Conservation (phyloP, 2,113 vertebrate species). For the Halichoeres trimaculatus region DNA sequence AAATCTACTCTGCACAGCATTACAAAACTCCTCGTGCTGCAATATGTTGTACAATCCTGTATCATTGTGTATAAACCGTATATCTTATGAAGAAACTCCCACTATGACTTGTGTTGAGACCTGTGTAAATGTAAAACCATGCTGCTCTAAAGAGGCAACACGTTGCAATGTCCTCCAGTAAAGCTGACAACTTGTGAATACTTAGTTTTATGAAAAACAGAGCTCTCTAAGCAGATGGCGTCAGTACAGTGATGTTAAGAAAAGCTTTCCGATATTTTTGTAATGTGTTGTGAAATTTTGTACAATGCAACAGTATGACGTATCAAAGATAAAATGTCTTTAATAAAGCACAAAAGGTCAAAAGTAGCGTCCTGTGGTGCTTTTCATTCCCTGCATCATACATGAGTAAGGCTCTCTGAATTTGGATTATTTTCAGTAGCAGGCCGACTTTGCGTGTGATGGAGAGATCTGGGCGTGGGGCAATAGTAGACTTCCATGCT, state of each 20-base stretch:
- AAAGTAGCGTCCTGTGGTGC: neutral
- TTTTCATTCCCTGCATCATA: slow-evolving; percentile 3
- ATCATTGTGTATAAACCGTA: slow-evolving; percentile 21
- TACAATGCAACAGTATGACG: slow-evolving; percentile 53
- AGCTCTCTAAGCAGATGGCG: slow-evolving; percentile 53
- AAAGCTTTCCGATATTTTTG: slow-evolving; percentile 67
- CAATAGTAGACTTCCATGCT: slow-evolving; percentile 61
- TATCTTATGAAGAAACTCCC: slow-evolving; percentile 39
- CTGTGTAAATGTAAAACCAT: slow-evolving; percentile 73
- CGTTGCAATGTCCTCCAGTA: slow-evolving; percentile 37
- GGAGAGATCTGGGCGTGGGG: slow-evolving; percentile 71
- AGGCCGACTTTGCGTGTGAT: slow-evolving; percentile 43
- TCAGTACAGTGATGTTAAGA: slow-evolving; percentile 36
- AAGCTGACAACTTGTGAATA: slow-evolving; percentile 62
- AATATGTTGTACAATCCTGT: slow-evolving; percentile 26
- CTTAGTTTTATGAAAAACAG: slow-evolving; percentile 44
- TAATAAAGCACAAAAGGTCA: slow-evolving; percentile 61
- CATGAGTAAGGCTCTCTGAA: neutral
- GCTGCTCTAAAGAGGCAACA: slow-evolving; percentile 66
- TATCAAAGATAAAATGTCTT: slow-evolving; percentile 59
- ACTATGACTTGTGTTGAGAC: slow-evolving; percentile 68
- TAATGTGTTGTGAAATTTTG: slow-evolving; percentile 64
- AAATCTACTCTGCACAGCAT: slow-evolving; percentile 6
- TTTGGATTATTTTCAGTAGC: slow-evolving; percentile 21
- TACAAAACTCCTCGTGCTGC: slow-evolving; percentile 16